Base-by-base conservation (phyloP, 2,888 invertebrate genomes). In the Caenorhabditis sp. region DNA sequence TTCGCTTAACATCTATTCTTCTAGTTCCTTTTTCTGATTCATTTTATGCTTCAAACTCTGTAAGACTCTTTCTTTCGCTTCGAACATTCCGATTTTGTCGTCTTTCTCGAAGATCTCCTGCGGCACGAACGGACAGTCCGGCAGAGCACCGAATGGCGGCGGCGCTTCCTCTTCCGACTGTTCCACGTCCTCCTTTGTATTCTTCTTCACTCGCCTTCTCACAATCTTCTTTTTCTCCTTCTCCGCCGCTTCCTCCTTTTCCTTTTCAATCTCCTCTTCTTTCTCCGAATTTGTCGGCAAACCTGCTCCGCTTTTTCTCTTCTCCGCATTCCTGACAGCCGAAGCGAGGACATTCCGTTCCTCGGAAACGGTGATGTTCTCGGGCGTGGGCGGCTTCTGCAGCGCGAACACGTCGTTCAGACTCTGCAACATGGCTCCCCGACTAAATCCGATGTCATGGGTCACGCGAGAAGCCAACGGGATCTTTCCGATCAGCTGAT, bases 11-110 rank as follows among this genome's bases (percentile, higher is more conserved):
- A n/a, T 27, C 9, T 27, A 32, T 22, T 26, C 15, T 13, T 55
- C 45, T 37, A 26, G 24, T 32, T 62, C 71, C 22, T 24, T 58
- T 45, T 58, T 72, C 59, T 32, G 53, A 61, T 68, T 63, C 59
- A 82, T 62, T 50, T 76, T 71, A 37, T 82, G 75, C 53, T 79
- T 82, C 46, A 83, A 59, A 48, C 79, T 79, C 30, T 81, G 77
- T 35, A 83, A 22, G 22, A 83, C 75, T 43, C 80, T 58, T 46
- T 83, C 83, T 27, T 81, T 78, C 8, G 78, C 80, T 43, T 83
- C 83, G 39, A 81, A 83, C 35, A 74, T 65, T 20, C 81, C 81
- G 4, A 80, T 37, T 68, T 27, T 70, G 17, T 76, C 65, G 13
- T 45, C n/a, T 41, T 63, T 65, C 26, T 77, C 71, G 9, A 79